Evolutionary conservation across 23 tunicate species (phyloP), one percentile per base, ranked within the genome.

Genomic region (Ascidia mentula): DNA sequence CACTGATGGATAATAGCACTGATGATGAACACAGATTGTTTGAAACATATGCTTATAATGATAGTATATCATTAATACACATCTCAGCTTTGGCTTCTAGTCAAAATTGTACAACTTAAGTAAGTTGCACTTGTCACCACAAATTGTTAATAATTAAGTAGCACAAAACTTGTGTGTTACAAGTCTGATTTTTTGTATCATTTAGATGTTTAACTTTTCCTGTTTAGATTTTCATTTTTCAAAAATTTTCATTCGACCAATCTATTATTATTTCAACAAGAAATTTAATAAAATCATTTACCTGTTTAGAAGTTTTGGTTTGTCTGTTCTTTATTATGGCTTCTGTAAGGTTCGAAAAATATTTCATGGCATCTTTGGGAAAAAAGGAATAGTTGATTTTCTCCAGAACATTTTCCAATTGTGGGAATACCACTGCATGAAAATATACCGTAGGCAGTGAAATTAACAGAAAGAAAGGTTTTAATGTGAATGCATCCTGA

Each of bases 361-460:
- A 69, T 5, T 77, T 40, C 0, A 69, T 13, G 18, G 78, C 36
- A 17, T 84, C 75, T 53, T 38, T 37, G 9, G 82, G 76, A 0
- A 70, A 84, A 18, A 84, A 33, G 53, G 72, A 30, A 46, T 59
- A 77, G 30, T 69, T 40, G 15, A 84, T 30, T 22, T 59, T 60
- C 59, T 65, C 82, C 20, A 36, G 40, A 5, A 84, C 18, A n/a
- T 40, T 36, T 40, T 84, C 88, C 9, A 60, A 20, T 20, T 46
- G 40, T 17, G 82, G 77, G 40, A 65, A 77, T 6, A 84, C 32
- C 34, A 36, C 88, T 84, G 76, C 33, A 84, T 42, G 53, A 9
- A 42, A 15, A 42, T 9, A 42, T 42, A 42, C 15, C 15, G 15
- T 42, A 12, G 53, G 53, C 15, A 42, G 53, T 12, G 53, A 15